A percentile compares a stretch with the other conserved stretches of the same genome.
These are phyloP conservation scores for Jaculus jaculus DNA, from an alignment of 2,113 vertebrate genomes.

Conservation along the genomic window DNA sequence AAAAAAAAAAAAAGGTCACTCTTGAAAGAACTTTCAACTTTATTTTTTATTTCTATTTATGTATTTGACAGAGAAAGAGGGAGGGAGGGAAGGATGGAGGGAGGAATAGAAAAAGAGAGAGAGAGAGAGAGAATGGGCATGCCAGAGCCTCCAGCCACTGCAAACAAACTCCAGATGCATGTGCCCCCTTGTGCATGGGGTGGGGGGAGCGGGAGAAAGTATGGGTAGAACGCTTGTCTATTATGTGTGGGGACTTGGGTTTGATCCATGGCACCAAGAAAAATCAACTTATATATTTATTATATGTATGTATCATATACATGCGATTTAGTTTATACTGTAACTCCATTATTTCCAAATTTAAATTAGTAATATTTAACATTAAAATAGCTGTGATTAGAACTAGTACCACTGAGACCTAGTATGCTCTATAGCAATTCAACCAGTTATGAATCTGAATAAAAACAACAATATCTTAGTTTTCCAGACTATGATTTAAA, in stretches of 20 bases:
- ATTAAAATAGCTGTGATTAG: neutral
- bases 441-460: neutral
- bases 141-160: too few species aligned
- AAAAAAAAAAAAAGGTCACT: neutral
- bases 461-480: neutral
- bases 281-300: neutral
- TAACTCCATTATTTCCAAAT: neutral
- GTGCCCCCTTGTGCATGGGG: neutral
- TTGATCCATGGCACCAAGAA: too few species aligned
- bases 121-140: too few species aligned
- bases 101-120: too few species aligned
- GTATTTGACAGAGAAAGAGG: too few species aligned
- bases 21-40: too few species aligned
- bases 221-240: neutral
- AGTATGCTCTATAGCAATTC: neutral
- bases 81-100: too few species aligned
- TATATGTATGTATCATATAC: too few species aligned
- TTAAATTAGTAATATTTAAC: neutral
- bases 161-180: too few species aligned
- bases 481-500: slow-evolving; percentile 40
- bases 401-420: neutral
- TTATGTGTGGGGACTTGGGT: neutral
- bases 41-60: too few species aligned
- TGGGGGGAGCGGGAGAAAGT: too few species aligned
- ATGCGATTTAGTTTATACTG: neutral